Conservation (phyloP, 2,888 invertebrate species). For the Sminthurinus aureus region DNA sequence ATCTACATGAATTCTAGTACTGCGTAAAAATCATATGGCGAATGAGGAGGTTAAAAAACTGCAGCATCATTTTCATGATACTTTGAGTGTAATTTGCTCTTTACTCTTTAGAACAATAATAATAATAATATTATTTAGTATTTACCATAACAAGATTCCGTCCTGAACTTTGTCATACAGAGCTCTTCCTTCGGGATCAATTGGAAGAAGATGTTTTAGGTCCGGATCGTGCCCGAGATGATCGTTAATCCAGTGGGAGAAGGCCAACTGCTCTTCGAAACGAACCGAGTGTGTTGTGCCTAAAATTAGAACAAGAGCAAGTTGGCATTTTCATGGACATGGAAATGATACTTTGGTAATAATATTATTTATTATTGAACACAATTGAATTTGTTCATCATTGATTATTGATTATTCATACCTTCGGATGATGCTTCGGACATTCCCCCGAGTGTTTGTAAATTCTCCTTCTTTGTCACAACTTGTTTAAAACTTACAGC, state of each 20-base stretch:
- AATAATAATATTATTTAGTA: not conserved
- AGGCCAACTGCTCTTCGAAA: conserved; percentile 94
- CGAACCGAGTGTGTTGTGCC: conserved; percentile 97
- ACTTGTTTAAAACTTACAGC: conserved; percentile 92
- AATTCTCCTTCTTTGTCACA: conserved; percentile 88
- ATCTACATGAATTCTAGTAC: too few relatives aligned
- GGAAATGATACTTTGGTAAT: too few relatives aligned
- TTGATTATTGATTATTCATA: not conserved
- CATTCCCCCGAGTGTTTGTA: conserved; percentile 91
- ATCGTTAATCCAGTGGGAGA: conserved; percentile 98
- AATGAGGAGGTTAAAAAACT: too few relatives aligned
- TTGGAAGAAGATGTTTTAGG: conserved; percentile 86
- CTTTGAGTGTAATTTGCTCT: too few relatives aligned
- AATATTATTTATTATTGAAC: not conserved
- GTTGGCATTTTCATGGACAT: too few relatives aligned
- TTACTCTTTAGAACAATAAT: too few relatives aligned
- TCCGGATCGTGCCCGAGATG: conserved; percentile 86
- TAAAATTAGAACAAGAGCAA: conserved; percentile 62
- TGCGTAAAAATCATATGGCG: too few relatives aligned
- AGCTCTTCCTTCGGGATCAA: conserved; percentile 87
- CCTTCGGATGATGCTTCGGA: conserved; percentile 70
- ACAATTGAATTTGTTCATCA: not conserved
- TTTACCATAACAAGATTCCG: conserved; percentile 92
- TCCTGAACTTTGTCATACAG: conserved; percentile 94
- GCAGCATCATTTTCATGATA: too few relatives aligned